Conservation (phyloP, 2,888 invertebrate genomes). For the Furcula furcula region DNA sequence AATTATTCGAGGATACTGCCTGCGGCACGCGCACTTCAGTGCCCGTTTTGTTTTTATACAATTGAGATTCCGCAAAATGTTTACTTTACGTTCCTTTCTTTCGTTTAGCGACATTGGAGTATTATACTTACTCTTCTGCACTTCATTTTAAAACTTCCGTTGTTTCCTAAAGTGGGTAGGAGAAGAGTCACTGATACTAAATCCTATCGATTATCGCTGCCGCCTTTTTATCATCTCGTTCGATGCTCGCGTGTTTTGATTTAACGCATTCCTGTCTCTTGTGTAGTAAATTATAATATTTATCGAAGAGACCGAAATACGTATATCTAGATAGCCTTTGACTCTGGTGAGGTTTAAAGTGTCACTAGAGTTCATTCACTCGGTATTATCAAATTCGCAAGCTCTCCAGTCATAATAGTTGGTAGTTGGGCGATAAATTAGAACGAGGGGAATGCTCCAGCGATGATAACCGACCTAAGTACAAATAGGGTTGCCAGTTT, state of each 20-base stretch:
- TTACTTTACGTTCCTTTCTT: too few relatives aligned
- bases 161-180: too few relatives aligned
- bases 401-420: constrained; percentile 1
- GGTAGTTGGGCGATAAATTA: background rate
- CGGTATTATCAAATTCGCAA: constrained; percentile 6
- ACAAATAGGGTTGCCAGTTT: background rate
- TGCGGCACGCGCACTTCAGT: constrained; percentile 4
- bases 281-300: constrained; percentile 2
- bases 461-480: constrained; percentile 1
- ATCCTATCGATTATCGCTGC: background rate
- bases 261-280: constrained; percentile 9
- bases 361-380: constrained; percentile 4
- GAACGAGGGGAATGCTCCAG: background rate
- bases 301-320: constrained; percentile 9
- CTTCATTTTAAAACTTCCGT: too few relatives aligned
- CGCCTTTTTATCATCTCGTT: background rate
- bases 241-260: constrained; percentile 3
- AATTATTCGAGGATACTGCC: constrained; percentile 34
- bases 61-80: background rate
- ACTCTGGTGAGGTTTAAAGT: constrained; percentile 4
- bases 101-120: too few relatives aligned
- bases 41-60: constrained; percentile 4
- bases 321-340: constrained; percentile 9
- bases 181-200: background rate
- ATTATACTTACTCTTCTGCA: too few relatives aligned